Evolutionary conservation across 2,797 vertebrate species (phyloP).

Genomic region (Halcyon leucocephala): DNA sequence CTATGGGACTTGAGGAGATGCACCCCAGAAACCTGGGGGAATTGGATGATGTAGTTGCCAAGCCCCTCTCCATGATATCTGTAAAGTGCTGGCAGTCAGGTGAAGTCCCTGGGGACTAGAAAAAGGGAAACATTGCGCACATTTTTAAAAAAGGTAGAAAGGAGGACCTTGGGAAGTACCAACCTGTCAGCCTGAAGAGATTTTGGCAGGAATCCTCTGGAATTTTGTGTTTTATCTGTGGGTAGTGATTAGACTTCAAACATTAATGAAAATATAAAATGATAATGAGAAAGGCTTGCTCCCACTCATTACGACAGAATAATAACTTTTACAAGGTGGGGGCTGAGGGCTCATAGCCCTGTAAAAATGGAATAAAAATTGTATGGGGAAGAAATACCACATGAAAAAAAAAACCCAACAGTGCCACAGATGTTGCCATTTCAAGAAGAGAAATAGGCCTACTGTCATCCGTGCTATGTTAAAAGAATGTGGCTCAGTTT

Average conservation of each 20-base stretch:
- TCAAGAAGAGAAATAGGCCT: background rate
- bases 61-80: no score
- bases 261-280: background rate
- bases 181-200: no score
- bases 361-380: background rate
- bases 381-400: background rate
- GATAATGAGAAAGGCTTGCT: background rate
- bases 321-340: background rate
- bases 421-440: background rate
- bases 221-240: background rate
- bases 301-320: background rate
- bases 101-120: background rate
- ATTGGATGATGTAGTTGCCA: background rate
- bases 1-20: background rate
- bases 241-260: background rate
- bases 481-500: background rate
- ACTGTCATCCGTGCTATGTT: background rate
- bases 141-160: background rate
- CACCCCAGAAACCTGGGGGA: no score
- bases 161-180: background rate
- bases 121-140: background rate
- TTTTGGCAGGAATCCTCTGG: background rate
- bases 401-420: background rate
- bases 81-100: background rate
- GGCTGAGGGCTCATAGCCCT: background rate